phyloP scores from a whole-genome alignment of 2,113 vertebrate species.

The Delphinus delphis region DNA sequence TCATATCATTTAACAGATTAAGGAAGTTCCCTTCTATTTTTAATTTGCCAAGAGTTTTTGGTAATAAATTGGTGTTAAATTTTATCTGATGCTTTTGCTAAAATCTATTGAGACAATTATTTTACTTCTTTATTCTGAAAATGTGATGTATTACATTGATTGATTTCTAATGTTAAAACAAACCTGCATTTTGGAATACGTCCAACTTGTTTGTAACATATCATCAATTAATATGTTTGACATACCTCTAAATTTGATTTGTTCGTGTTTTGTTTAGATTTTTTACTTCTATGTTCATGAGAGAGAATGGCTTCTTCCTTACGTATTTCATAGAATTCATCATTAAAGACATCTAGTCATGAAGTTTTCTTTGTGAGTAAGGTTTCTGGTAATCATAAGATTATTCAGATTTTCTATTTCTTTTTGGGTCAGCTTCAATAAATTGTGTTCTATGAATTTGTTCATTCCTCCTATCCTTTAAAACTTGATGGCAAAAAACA shows the following conservation, averaged over 20 bases:
- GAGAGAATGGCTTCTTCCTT: neutral
- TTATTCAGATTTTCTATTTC: neutral
- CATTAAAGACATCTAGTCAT: neutral
- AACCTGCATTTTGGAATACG: neutral
- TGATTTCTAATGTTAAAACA: neutral
- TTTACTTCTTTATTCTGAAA: neutral
- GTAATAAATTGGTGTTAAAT: neutral
- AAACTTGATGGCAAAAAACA: neutral
- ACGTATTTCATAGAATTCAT: neutral
- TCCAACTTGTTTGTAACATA: neutral
- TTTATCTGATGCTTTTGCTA: neutral
- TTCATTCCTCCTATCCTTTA: neutral
- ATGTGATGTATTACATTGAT: neutral
- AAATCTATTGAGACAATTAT: neutral
- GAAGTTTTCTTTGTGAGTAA: neutral
- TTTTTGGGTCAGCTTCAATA: neutral
- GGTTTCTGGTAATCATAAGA: neutral
- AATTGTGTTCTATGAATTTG: neutral
- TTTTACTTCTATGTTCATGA: neutral
- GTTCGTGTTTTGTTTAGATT: neutral
- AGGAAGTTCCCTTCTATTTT: neutral
- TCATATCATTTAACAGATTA: neutral
- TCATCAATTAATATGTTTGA: neutral
- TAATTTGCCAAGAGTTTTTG: neutral
- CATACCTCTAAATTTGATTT: neutral